phyloP scores from a whole-genome alignment of 2,888 invertebrate genomes.

The Didymodactylos carnosus region DNA sequence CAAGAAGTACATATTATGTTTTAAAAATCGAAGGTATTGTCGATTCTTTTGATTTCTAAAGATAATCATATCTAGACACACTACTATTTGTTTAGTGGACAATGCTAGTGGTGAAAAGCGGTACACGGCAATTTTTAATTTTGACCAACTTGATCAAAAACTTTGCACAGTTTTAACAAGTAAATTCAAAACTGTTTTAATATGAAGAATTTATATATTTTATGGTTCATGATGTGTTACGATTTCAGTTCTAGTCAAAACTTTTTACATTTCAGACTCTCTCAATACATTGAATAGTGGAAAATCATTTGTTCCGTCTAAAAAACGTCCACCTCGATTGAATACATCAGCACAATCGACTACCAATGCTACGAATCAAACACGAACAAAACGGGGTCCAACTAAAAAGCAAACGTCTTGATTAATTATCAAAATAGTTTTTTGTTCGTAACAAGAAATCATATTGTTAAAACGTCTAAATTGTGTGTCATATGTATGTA shows the following conservation, averaged over 20 bases:
- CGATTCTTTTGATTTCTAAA: neutral
- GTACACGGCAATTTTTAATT: neutral
- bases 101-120: neutral
- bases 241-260: too few species aligned
- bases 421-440: too few species aligned
- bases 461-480: too few species aligned
- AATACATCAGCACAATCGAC: neutral
- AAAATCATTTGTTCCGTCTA: too few species aligned
- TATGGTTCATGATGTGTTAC: too few species aligned
- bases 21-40: neutral
- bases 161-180: neutral
- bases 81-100: neutral
- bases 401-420: neutral
- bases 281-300: neutral
- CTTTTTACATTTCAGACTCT: neutral
- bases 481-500: too few species aligned
- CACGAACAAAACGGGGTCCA: neutral
- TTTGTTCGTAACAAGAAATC: too few species aligned
- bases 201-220: neutral
- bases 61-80: too few species aligned
- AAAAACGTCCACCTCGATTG: neutral
- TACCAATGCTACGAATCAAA: neutral
- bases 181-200: neutral
- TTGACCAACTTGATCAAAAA: neutral
- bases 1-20: neutral